These are phyloP conservation scores for Thunnus thynnus DNA, from an alignment of 2,113 vertebrate genomes.

Conservation along the genomic window DNA sequence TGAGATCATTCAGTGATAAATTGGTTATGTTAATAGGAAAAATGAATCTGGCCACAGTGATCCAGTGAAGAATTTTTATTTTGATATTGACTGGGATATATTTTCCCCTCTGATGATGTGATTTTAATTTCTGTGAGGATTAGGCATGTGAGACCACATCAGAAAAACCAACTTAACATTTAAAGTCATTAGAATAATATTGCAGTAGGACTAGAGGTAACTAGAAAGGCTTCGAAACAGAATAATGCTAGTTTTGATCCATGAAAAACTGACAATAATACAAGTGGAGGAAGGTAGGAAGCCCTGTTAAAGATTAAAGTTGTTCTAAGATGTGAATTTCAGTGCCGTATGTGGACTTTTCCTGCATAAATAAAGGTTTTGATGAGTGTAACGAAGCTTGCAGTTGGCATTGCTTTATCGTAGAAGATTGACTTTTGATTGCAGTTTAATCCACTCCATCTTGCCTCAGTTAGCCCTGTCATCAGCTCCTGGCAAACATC, in stretches of 20 bases:
- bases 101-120: no score
- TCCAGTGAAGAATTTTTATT: background rate
- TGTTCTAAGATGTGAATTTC: background rate
- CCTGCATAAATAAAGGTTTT: background rate
- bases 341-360: background rate
- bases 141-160: background rate
- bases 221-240: background rate
- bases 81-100: background rate
- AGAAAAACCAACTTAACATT: no score
- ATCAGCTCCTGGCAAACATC: constrained; percentile 29
- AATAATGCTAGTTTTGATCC: background rate
- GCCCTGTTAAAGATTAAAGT: background rate
- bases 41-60: no score
- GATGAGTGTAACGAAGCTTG: background rate
- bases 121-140: background rate
- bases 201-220: background rate
- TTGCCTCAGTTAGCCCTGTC: constrained; percentile 32
- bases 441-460: constrained; percentile 26
- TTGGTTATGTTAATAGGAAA: no score
- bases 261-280: background rate
- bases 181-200: background rate
- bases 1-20: no score
- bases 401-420: background rate
- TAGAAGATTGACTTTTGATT: constrained; percentile 40
- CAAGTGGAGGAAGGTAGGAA: background rate